These are phyloP conservation scores for Trochalopteron elliotii DNA, from an alignment of 2,113 vertebrate genomes.

Conservation along the genomic window DNA sequence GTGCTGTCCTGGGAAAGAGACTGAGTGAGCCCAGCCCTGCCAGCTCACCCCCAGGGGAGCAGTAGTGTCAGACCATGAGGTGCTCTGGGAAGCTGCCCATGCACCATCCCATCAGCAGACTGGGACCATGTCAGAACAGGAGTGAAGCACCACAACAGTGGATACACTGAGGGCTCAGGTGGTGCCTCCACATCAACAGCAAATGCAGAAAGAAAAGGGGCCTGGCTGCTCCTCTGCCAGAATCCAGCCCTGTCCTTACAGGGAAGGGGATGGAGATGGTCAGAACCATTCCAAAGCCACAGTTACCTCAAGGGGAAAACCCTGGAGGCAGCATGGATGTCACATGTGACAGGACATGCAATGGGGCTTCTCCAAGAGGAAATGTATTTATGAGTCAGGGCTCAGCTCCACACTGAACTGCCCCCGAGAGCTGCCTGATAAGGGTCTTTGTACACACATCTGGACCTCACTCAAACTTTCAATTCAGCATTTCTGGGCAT, in stretches of 20 bases:
- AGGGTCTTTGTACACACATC: background rate
- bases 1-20: background rate
- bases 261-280: background rate
- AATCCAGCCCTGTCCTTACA: background rate
- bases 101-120: accelerated
- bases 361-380: background rate
- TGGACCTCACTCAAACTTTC: background rate
- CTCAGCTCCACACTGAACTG: accelerated
- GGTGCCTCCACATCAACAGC: background rate
- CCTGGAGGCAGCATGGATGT: background rate
- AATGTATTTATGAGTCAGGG: accelerated
- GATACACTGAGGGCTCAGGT: accelerated
- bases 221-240: background rate
- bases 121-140: accelerated
- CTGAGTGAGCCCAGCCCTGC: background rate
- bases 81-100: background rate
- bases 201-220: background rate
- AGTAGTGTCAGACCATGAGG: accelerated
- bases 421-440: background rate
- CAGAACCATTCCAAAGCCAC: background rate
- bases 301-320: accelerated
- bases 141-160: accelerated
- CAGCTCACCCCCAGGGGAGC: too few relatives aligned
- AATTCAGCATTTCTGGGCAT: background rate
- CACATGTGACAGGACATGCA: accelerated